Conservation (phyloP, 2,113 vertebrate species). For the Chloebia gouldiae region DNA sequence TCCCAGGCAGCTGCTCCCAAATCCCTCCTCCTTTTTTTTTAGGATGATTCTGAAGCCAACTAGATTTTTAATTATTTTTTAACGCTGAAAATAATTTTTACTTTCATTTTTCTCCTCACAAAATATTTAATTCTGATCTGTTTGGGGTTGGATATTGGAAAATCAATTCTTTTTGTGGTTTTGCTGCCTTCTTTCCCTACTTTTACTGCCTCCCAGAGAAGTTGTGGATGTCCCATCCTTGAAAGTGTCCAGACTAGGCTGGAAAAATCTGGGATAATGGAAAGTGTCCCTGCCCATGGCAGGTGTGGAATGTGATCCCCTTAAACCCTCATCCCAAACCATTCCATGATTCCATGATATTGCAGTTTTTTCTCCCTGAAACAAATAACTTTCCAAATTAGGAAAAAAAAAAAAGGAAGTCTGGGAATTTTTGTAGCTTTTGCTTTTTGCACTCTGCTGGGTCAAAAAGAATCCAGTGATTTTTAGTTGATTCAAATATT, state of each 20-base stretch:
- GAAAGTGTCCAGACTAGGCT: fast-evolving
- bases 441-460: background rate
- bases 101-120: background rate
- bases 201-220: background rate
- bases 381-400: background rate
- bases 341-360: background rate
- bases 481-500: background rate
- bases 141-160: background rate
- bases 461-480: background rate
- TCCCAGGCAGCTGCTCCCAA: background rate
- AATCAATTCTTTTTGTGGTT: background rate
- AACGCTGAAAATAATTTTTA: background rate
- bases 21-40: background rate
- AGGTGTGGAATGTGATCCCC: background rate
- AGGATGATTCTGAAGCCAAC: background rate
- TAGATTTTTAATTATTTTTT: background rate
- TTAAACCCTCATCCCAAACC: background rate
- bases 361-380: background rate
- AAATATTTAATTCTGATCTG: background rate
- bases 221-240: background rate
- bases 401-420: background rate
- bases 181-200: background rate
- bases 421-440: background rate
- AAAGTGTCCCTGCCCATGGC: background rate
- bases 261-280: background rate